A percentile compares a stretch with the other conserved stretches of the same genome.
These are phyloP conservation scores for Drosophila subobscura DNA, from an alignment of 1,140 invertebrate species.

Conservation along the genomic window DNA sequence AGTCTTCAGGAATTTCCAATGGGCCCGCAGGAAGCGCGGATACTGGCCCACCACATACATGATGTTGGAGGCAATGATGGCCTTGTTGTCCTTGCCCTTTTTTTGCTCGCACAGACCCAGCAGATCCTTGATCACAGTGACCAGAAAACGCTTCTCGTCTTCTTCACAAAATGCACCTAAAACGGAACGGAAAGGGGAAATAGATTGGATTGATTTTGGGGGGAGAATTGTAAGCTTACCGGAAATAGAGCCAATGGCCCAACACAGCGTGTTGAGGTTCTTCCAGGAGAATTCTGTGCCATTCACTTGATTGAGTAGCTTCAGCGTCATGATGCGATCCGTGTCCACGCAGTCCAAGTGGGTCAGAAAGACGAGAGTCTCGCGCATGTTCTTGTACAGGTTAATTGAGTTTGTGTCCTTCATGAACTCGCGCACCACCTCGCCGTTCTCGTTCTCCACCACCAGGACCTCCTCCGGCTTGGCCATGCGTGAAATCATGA, in stretches of 20 bases:
- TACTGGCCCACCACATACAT: slow-evolving; percentile 99
- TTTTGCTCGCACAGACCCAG: slow-evolving; percentile 99
- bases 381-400: slow-evolving; percentile 99
- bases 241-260: slow-evolving; percentile 99
- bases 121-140: slow-evolving; percentile 99
- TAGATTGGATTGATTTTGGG: background rate
- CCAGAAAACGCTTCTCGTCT: slow-evolving; percentile 99
- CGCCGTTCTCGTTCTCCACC: slow-evolving; percentile 99
- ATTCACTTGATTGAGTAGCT: slow-evolving; percentile 99
- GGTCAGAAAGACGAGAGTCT: slow-evolving; percentile 99
- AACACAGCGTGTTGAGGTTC: slow-evolving; percentile 99
- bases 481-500: slow-evolving; percentile 99
- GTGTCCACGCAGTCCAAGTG: slow-evolving; percentile 99
- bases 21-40: slow-evolving; percentile 98
- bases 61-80: slow-evolving; percentile 99
- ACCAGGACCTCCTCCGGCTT: slow-evolving; percentile 99
- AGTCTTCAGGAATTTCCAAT: slow-evolving; percentile 99
- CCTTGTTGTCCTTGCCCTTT: slow-evolving; percentile 99
- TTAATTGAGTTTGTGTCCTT: slow-evolving; percentile 99
- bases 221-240: slow-evolving; percentile 84
- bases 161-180: slow-evolving; percentile 90
- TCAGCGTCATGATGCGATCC: slow-evolving; percentile 99
- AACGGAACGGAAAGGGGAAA: background rate
- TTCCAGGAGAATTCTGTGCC: slow-evolving; percentile 99
- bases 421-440: slow-evolving; percentile 99